These are phyloP conservation scores for Timema cristinae DNA, from an alignment of 2,888 invertebrate genomes.

Conservation along the genomic window DNA sequence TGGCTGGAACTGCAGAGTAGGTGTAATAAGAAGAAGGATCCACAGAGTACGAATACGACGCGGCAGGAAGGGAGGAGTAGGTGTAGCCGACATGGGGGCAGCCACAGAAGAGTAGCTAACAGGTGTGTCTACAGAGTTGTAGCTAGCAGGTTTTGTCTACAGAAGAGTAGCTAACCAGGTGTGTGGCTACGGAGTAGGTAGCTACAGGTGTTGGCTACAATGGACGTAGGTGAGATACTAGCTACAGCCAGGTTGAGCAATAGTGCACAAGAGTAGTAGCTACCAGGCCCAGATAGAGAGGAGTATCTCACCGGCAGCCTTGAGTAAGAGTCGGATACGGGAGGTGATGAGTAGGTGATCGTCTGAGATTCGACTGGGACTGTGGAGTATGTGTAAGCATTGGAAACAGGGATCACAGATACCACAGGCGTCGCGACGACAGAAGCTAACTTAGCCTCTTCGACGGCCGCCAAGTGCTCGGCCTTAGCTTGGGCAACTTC, in stretches of 20 bases:
- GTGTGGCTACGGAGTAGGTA: slow-evolving; percentile 35
- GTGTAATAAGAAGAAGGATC: slow-evolving; percentile 31
- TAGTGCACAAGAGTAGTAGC: slow-evolving; percentile 12
- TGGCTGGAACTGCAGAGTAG: slow-evolving; percentile 35
- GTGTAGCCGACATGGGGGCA: slow-evolving; percentile 30
- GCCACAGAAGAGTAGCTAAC: slow-evolving; percentile 35
- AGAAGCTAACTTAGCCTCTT: slow-evolving; percentile 24
- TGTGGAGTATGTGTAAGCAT: slow-evolving; percentile 25
- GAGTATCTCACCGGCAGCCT: slow-evolving; percentile 30
- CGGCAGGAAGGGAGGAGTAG: slow-evolving; percentile 8
- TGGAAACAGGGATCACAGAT: slow-evolving; percentile 21
- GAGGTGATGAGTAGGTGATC: too few species aligned
- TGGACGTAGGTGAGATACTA: slow-evolving; percentile 11
- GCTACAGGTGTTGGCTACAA: slow-evolving; percentile 36
- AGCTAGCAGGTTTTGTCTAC: slow-evolving; percentile 5
- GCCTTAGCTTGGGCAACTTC: slow-evolving; percentile 39
- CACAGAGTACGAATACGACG: slow-evolving; percentile 34
- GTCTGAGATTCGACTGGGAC: slow-evolving; percentile 14
- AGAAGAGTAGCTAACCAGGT: slow-evolving; percentile 29
- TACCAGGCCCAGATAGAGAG: slow-evolving; percentile 35
- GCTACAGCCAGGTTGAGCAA: slow-evolving; percentile 34
- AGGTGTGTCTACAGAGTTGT: slow-evolving; percentile 37
- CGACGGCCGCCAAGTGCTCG: slow-evolving; percentile 22
- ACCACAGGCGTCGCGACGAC: slow-evolving; percentile 13
- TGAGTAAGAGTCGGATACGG: too few species aligned